Evolutionary conservation across 1,140 invertebrate species (phyloP).

Genomic region (Hycleus cichorii): DNA sequence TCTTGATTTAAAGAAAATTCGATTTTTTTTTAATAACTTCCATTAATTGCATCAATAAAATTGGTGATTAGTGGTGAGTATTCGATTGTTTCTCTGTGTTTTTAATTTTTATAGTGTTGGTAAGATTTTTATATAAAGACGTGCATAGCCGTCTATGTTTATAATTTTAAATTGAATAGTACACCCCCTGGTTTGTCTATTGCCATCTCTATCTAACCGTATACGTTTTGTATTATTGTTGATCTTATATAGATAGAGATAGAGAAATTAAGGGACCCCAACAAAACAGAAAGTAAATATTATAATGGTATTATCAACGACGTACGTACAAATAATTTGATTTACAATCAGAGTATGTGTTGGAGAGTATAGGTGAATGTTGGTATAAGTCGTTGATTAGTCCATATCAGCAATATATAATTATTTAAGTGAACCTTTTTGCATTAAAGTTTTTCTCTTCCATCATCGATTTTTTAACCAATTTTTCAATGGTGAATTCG

Average conservation of each 20-base stretch:
- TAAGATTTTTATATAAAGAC: not conserved
- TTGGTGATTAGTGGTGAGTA: not conserved
- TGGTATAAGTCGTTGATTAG: conserved; percentile 31
- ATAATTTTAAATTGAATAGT: conserved; percentile 26
- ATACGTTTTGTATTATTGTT: no score
- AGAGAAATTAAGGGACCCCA: no score
- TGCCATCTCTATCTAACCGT: no score
- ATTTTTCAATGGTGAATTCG: conserved; percentile 19
- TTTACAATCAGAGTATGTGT: no score
- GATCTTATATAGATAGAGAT: no score
- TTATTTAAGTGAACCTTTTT: conserved; percentile 42
- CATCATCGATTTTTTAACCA: conserved; percentile 36
- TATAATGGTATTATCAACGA: conserved; percentile 27
- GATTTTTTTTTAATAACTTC: not conserved
- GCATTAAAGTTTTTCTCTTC: conserved; percentile 38
- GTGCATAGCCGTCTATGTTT: conserved; percentile 12
- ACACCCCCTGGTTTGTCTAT: conserved; percentile 27
- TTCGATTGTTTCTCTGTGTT: not conserved
- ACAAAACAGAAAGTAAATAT: conserved; percentile 30
- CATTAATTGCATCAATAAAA: no score
- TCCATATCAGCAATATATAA: conserved; percentile 37
- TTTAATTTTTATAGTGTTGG: not conserved
- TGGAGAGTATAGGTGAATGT: conserved; percentile 8
- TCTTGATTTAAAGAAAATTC: conserved; percentile 6
- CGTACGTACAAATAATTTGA: conserved; percentile 23